phyloP scores from a whole-genome alignment of 1,140 invertebrate species.

The Aphelinus certus region DNA sequence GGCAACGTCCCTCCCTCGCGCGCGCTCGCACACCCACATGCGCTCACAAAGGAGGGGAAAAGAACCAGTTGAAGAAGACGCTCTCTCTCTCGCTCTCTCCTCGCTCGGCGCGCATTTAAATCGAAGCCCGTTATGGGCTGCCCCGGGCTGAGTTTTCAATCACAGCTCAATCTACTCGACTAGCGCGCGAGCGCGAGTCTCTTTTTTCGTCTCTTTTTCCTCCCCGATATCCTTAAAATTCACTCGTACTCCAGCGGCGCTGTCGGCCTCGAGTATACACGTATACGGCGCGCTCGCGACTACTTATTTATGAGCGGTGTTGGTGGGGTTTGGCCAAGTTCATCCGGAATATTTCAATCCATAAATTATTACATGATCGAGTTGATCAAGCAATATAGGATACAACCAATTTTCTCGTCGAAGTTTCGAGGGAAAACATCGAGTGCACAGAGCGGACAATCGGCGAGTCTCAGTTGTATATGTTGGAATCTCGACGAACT shows the following conservation, averaged over 20 bases:
- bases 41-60: background rate
- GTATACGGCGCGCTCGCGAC: no score
- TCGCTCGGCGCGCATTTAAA: slow-evolving; percentile 50
- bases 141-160: slow-evolving; percentile 62
- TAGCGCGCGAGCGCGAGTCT: slow-evolving; percentile 28
- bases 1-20: background rate
- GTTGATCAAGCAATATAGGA: no score
- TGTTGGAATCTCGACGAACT: no score
- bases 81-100: background rate
- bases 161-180: slow-evolving; percentile 60
- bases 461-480: no score
- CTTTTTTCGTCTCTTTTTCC: slow-evolving; percentile 33
- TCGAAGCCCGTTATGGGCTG: slow-evolving; percentile 49
- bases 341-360: no score
- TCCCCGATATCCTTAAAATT: slow-evolving; percentile 23
- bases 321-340: no score
- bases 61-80: slow-evolving; percentile 20
- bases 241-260: slow-evolving; percentile 1
- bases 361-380: no score
- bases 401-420: no score
- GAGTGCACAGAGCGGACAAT: no score
- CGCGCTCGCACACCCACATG: background rate
- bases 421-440: no score
- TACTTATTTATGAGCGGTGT: no score
- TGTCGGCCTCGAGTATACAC: no score